Percentiles rank a stretch among this genome's conserved stretches.
These are phyloP conservation scores for Zaprionus tsacasi DNA, from an alignment of 1,140 invertebrate genomes.

Conservation along the genomic window DNA sequence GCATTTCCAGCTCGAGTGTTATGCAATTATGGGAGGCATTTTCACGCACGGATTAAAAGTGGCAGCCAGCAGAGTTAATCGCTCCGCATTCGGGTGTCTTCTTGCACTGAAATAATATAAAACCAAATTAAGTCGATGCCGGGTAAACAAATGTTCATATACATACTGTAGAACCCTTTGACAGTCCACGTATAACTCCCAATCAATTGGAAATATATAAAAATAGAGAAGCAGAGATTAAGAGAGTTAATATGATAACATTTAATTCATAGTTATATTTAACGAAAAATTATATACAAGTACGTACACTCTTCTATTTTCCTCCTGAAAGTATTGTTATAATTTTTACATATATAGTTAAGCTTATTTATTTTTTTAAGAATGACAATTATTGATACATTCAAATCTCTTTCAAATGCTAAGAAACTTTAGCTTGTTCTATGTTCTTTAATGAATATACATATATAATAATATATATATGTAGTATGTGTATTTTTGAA, in stretches of 20 bases:
- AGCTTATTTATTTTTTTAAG: too few species aligned
- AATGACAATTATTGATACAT: not conserved
- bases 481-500: not conserved
- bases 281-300: too few species aligned
- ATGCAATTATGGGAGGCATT: slow-evolving; percentile 59
- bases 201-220: too few species aligned
- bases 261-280: too few species aligned
- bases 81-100: slow-evolving; percentile 35
- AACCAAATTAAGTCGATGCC: not conserved
- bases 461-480: not conserved
- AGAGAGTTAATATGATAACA: too few species aligned
- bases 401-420: not conserved
- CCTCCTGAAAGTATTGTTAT: too few species aligned
- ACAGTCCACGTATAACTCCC: too few species aligned
- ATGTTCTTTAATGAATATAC: not conserved
- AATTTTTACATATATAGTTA: too few species aligned
- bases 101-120: slow-evolving; percentile 47
- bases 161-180: not conserved
- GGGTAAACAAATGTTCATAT: not conserved
- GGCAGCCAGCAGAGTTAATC: slow-evolving; percentile 34
- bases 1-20: slow-evolving; percentile 57
- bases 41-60: slow-evolving; percentile 37
- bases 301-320: too few species aligned
- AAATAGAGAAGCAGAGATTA: too few species aligned
- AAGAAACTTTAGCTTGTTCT: not conserved